These are phyloP conservation scores for Lasioglossum vierecki DNA, from an alignment of 2,888 invertebrate genomes.

Conservation along the genomic window DNA sequence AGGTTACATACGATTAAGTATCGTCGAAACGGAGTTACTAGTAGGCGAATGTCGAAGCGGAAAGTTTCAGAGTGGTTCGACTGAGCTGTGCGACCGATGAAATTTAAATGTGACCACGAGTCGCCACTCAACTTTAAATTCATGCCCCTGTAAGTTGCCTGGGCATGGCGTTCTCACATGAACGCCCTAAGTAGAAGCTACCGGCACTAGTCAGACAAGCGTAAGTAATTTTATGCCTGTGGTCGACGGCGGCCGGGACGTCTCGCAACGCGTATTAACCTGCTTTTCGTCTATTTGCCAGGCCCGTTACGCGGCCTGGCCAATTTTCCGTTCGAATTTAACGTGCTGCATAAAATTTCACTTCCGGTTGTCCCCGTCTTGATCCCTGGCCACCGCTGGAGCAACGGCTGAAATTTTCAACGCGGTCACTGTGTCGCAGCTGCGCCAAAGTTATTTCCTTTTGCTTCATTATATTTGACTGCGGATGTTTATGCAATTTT, in stretches of 20 bases:
- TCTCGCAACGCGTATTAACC: constrained; percentile 34
- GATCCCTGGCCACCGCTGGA: not conserved
- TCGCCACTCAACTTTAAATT: constrained; percentile 48
- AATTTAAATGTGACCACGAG: constrained; percentile 50
- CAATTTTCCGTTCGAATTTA: constrained; percentile 47
- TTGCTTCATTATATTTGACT: too few species aligned
- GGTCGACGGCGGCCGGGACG: constrained; percentile 31
- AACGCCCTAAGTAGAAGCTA: constrained; percentile 54
- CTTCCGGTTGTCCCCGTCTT: not conserved
- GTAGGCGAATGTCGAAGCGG: not conserved
- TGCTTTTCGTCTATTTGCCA: constrained; percentile 42
- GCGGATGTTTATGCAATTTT: not conserved
- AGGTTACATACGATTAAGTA: not conserved
- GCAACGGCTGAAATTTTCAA: constrained; percentile 5
- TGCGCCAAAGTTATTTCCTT: not conserved
- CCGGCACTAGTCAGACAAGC: constrained; percentile 34
- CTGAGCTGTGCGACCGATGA: constrained; percentile 5
- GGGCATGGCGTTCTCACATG: constrained; percentile 30
- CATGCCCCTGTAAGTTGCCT: constrained; percentile 35
- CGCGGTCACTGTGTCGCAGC: not conserved
- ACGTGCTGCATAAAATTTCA: constrained; percentile 27
- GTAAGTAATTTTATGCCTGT: constrained; percentile 54
- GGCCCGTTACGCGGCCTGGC: constrained; percentile 11
- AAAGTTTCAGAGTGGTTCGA: constrained; percentile 18
- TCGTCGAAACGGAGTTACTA: constrained; percentile 2